Base-by-base conservation (phyloP, 2,113 vertebrate genomes). In the Siphamia tubifer region DNA sequence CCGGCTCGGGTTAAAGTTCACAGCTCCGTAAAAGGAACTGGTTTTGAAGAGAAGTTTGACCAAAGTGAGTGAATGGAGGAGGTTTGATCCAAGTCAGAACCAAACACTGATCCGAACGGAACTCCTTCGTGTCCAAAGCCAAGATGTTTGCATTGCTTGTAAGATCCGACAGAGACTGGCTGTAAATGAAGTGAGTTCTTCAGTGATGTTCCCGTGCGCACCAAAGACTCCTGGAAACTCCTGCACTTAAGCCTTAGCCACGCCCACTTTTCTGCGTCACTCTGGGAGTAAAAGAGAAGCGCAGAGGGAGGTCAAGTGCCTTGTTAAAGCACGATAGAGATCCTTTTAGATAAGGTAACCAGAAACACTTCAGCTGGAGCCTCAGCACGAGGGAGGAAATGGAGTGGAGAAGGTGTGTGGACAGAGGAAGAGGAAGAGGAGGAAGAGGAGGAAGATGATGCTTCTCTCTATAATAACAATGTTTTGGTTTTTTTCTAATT, bases 191-290 rank as follows among this genome's bases (percentile, higher is more conserved):
- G 70, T 84, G 84, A 70, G 72, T 49, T 74, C 61, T 79, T 79
- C 84, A 61, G 70, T 87, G 87, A 79, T 87, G 84, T 64, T 71
- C 71, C 74, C 12, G 58, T 61, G 86, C 80, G 87, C 87, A 54
- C 86, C 53, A 74, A 74, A 86, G 66, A 84, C 66, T 81, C 72
- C 76, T 89, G 85, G 69, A 82, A 88, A 90, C 88, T 87, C 17
- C 82, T 80, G 83, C 88, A 86, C 87, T 86, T 85, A 82, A 68
- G 82, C 79, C 80, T 87, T 24, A 68, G 91, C 91, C 92, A 72
- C n/a, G 91, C 92, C 92, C 90, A 92, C 91, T 90, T 55, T 78
- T 81, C 44, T 83, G 87, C 90, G 91, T 92, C 92, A 93, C 84
- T 83, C 76, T 2, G 67, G 81, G 72, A 86, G 58, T 63, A 61